Evolutionary conservation across 2,797 vertebrate genomes (phyloP), one percentile per base, ranked within the genome.

Genomic region (Platyrinchus mystaceus): DNA sequence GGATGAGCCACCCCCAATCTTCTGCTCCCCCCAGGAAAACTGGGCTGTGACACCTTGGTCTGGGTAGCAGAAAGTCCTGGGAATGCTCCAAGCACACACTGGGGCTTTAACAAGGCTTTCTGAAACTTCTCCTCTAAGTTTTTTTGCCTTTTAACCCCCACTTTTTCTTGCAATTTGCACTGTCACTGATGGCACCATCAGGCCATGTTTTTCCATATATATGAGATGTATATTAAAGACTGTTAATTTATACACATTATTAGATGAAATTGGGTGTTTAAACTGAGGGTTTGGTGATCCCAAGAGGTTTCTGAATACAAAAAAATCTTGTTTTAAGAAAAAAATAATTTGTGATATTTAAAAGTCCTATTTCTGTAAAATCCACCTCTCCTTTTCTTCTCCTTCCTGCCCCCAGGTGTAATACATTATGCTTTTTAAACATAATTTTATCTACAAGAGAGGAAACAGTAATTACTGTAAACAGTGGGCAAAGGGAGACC

Each of bases 11-110:
- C 3, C 17, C 30, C 14, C 8, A 9, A 1, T 11, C 24, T 39
- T 24, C 37, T 7, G 3, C 43, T 90, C 63, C n/a, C 49, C 52
- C 26, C 27, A 41, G 0, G 3, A 62, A 69, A 70, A 14, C 34
- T 20, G 47, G 56, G 24, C 55, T 68, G 64, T 34, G 50, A 13
- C 20, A 27, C 6, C 6, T 11, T 0, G 0, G 12, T 12, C 49
- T 44, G 62, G 52, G 32, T 1, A 6, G 11, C 64, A 90, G 7
- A 34, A 56, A 50, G 14, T 22, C 19, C 36, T 44, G 56, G n/a
- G 43, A 49, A 62, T 67, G 47, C 36, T 56, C 58, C 47, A 32
- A 60, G 37, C 47, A 30, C 23, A 24, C 26, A 24, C 5, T 8
- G 21, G 41, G 26, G 21, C 26, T 84, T 59, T 43, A 76, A 36